Base-by-base conservation (phyloP, 2,888 invertebrate species). In the Lampropteryx suffumata region DNA sequence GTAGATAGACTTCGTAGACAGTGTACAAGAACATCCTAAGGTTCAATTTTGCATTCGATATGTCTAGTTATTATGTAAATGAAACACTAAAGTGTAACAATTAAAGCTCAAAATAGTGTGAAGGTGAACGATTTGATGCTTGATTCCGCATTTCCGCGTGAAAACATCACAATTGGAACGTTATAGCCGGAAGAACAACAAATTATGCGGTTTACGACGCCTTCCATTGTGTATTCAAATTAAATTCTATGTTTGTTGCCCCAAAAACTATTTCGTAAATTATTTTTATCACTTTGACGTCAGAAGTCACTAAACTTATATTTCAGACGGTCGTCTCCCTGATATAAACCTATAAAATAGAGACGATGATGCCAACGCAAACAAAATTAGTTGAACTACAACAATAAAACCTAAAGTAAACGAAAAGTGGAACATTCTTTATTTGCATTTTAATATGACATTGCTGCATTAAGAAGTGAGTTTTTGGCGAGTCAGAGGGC, bases 211-310 rank as follows among this genome's bases (percentile, higher is more conserved):
- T 52, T 52, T 44, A 48, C 47, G 39, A 52, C 35, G 24, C 21
- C 39, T 39, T 24, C 12, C 30, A 53, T 44, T 48, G 48, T 48
- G 39, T 48, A 17, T 53, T 49, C 28, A 17, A 47, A 52, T 46
- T 32, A 30, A 41, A 50, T 41, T 36, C 14, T 40, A 14, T 44
- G 37, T 51, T 46, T 32, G 33, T 46, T 51, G 40, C 32, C 29
- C 27, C 37, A 14, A 28, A 39, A 47, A 36, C 46, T 41, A 33
- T 42, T 49, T 34, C 35, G 34, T 39, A 43, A 28, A 32, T 35
- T 14, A 27, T 41, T 51, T n/a, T 36, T 32, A 55, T 55, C 33
- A 34, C 41, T 49, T 1, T 51, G 50, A 55, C 55, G 48, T 55
- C 47, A 50, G 37, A 7, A 29, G 36, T 42, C 42, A 32, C 26